Evolutionary conservation across 2,797 vertebrate species (phyloP).

Genomic region (Halcyon chelicuti): DNA sequence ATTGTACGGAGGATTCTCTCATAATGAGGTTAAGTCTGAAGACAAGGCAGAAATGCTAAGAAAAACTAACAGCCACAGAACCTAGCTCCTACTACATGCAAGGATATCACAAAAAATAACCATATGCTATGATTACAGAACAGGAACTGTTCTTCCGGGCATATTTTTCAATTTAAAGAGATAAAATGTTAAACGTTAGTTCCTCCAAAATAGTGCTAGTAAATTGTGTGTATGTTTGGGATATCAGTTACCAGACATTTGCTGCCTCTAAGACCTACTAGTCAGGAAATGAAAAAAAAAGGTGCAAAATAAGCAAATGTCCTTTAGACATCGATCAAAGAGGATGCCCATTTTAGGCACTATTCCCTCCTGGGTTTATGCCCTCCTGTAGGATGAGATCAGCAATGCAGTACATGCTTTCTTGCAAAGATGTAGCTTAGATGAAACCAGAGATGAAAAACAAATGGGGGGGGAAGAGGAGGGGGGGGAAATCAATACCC

Average conservation of each 20-base stretch:
- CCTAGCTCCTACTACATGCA: neutral
- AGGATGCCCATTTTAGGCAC: neutral
- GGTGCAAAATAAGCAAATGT: neutral
- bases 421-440: neutral
- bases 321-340: neutral
- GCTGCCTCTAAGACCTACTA: neutral
- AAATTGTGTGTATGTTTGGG: neutral
- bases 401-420: neutral
- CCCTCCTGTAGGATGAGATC: neutral
- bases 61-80: neutral
- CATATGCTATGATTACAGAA: neutral
- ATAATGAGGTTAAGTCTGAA: neutral
- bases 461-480: neutral
- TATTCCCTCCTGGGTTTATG: neutral
- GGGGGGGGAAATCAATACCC: constrained; percentile 31
- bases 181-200: fast-evolving
- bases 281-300: neutral
- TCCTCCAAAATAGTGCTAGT: neutral
- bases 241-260: neutral
- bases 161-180: neutral
- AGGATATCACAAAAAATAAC: neutral
- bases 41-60: neutral
- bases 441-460: constrained; percentile 40
- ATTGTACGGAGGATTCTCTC: neutral
- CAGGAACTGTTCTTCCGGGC: neutral